Evolutionary conservation across 2,888 invertebrate species (phyloP), one percentile per base, ranked within the genome.

Genomic region (Tachina fera): DNA sequence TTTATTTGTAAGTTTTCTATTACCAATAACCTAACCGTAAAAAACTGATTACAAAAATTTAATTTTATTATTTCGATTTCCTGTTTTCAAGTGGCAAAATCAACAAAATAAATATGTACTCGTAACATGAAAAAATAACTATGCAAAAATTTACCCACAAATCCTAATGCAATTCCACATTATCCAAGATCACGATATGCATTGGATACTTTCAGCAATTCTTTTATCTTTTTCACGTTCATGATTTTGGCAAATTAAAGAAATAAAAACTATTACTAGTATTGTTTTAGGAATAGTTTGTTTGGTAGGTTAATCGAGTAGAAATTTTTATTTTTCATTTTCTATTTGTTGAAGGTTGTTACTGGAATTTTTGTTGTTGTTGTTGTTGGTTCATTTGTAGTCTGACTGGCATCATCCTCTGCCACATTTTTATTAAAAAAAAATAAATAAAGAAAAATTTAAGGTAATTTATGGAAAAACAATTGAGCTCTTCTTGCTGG

Each of bases 231-330:
- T 49, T 75, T 53, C 19, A 61, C 43, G 74, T 81, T 86, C 86
- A 86, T 86, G 86, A 86, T 83, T 86, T 86, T 76, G 80, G 83
- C 76, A 86, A 86, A 86, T 86, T 86, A 86, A 86, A 86, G 79
- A 86, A 83, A 83, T 83, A 74, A 83, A 86, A 86, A 49, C 80
- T 85, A 85, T 85, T 85, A 31, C 31, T 31, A 2, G 31, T 82
- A 85, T 85, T 74, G 68, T 22, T 74, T 65, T 65, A 67, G 61
- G 71, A 45, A 58, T 51, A 70, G 14, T 58, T 61, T 80, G 31
- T 61, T 56, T 77, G 58, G 14, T 61, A 31, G 65, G 53, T 74
- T 76, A 16, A 74, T 67, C 61, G 61, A 67, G 22, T 76, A 58
- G 74, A 67, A 51, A 10, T 43, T 49, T 51, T 53, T 67, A 65